These are phyloP conservation scores for Calliopum simillimum DNA, from an alignment of 2,888 invertebrate species.

Conservation along the genomic window DNA sequence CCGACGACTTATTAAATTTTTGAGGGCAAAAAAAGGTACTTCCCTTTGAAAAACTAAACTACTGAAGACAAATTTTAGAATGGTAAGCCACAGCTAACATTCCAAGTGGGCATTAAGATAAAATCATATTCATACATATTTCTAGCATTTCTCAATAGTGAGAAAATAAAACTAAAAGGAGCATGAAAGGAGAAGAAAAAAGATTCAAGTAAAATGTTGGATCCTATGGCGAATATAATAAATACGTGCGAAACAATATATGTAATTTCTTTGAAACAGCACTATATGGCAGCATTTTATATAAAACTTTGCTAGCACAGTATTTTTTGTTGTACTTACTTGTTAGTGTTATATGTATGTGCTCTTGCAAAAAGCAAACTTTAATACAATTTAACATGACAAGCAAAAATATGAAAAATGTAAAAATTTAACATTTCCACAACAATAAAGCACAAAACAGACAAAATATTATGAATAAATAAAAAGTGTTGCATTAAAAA, in stretches of 20 bases:
- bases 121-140: no score
- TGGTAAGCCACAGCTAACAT: no score
- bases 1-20: no score
- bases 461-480: no score
- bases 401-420: background rate
- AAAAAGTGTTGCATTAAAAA: background rate
- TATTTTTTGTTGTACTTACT: background rate
- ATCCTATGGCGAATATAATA: background rate
- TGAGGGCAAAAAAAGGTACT: no score
- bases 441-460: background rate
- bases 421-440: background rate
- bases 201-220: background rate
- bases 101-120: no score
- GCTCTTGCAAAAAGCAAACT: background rate
- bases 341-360: background rate
- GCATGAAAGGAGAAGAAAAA: no score
- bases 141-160: no score
- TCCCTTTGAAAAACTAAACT: no score
- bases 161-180: no score
- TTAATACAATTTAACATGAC: background rate
- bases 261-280: background rate
- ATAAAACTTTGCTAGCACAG: background rate
- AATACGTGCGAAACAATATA: slow-evolving; percentile 10
- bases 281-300: background rate
- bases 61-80: no score